Evolutionary conservation across 2,888 invertebrate genomes (phyloP).

Genomic region (Autographa gamma): DNA sequence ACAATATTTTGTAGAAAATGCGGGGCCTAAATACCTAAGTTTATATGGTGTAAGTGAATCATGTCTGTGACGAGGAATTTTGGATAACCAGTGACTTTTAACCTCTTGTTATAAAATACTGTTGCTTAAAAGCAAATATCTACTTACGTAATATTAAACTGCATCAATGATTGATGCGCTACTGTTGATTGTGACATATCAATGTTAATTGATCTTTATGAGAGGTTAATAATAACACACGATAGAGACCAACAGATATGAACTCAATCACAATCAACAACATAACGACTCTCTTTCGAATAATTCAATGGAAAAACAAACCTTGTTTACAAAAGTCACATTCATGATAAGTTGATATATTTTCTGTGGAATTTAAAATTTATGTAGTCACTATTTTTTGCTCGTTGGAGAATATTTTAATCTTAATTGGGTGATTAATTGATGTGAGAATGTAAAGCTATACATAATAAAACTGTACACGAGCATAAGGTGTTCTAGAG

Average conservation of each 20-base stretch:
- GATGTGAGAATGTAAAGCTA: slow-evolving; percentile 42
- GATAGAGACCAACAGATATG: background rate
- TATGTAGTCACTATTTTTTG: slow-evolving; percentile 26
- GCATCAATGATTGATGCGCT: slow-evolving; percentile 20
- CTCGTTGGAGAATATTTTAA: slow-evolving; percentile 15
- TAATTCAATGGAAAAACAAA: slow-evolving; percentile 20
- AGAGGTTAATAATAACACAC: slow-evolving; percentile 1
- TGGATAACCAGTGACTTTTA: slow-evolving; percentile 63
- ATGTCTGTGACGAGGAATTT: slow-evolving; percentile 55
- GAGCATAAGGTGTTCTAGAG: slow-evolving; percentile 35
- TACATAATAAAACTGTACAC: slow-evolving; percentile 25
- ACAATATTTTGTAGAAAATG: slow-evolving; percentile 69
- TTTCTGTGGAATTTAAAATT: slow-evolving; percentile 29
- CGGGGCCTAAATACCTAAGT: slow-evolving; percentile 74
- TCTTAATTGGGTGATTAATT: slow-evolving; percentile 25
- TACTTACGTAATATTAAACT: slow-evolving; percentile 51
- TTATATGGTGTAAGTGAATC: slow-evolving; percentile 58
- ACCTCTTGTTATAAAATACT: slow-evolving; percentile 41
- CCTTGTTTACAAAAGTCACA: slow-evolving; percentile 13
- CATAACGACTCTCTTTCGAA: slow-evolving; percentile 15
- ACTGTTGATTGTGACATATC: slow-evolving; percentile 29
- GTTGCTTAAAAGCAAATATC: slow-evolving; percentile 46
- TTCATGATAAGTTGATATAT: slow-evolving; percentile 18
- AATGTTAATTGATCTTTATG: slow-evolving; percentile 15
- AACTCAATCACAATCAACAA: slow-evolving; percentile 27